Evolutionary conservation across 2,113 vertebrate genomes (phyloP).

Genomic region (Nycticryphes semicollaris): DNA sequence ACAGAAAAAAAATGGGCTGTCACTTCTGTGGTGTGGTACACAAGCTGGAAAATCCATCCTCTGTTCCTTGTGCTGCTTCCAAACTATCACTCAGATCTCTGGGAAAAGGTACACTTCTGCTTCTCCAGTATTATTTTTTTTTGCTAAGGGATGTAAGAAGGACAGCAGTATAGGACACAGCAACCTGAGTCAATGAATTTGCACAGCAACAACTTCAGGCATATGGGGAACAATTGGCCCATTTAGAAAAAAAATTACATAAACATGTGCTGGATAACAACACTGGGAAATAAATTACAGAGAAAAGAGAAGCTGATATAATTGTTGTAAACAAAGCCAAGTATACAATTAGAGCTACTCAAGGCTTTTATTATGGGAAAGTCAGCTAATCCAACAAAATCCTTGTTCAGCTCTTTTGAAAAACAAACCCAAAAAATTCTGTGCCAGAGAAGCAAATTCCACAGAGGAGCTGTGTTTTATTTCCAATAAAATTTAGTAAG

Average conservation of each 20-base stretch:
- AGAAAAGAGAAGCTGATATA: constrained; percentile 21
- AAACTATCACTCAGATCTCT: background rate
- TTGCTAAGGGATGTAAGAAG: background rate
- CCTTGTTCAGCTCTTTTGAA: background rate
- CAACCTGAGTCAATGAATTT: background rate
- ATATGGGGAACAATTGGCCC: background rate
- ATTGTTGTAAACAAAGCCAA: constrained; percentile 59
- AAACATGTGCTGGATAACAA: background rate
- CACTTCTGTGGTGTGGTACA: background rate
- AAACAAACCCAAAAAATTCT: background rate
- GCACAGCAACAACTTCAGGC: background rate
- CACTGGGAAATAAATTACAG: constrained; percentile 23
- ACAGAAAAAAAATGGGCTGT: background rate
- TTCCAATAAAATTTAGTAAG: background rate
- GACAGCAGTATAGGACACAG: background rate
- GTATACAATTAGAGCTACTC: constrained; percentile 52
- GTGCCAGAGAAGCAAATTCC: background rate
- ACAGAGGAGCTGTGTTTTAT: background rate
- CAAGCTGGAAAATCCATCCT: background rate
- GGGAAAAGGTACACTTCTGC: background rate
- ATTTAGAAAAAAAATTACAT: background rate
- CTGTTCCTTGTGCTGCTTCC: background rate
- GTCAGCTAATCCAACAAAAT: constrained; percentile 40
- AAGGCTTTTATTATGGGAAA: constrained; percentile 48
- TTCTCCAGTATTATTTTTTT: background rate